Evolutionary conservation across 2,797 vertebrate genomes (phyloP).

Genomic region (Limosa lapponica): DNA sequence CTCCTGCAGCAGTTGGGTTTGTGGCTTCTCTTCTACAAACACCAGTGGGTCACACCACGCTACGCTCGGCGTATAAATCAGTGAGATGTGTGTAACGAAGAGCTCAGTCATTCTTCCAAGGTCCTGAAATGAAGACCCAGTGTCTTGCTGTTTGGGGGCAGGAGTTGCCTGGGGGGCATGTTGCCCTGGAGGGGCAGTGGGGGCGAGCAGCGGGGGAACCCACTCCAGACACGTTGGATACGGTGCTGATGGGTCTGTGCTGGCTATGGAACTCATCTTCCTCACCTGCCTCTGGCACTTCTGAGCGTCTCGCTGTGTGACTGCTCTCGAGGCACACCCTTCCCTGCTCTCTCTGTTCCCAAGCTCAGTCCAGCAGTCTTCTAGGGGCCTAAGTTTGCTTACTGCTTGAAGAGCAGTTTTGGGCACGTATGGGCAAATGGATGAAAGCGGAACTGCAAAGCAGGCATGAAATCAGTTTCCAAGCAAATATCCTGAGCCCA

Average conservation of each 20-base stretch:
- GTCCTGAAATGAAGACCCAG: not conserved
- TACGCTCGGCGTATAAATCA: not conserved
- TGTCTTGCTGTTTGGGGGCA: not conserved
- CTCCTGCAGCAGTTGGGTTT: not conserved
- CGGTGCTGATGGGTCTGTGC: not conserved
- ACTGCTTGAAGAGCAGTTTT: not conserved
- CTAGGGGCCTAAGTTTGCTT: not conserved
- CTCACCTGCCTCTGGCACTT: not conserved
- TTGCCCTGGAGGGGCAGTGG: not conserved
- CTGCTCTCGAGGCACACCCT: not conserved
- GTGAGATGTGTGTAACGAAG: not conserved
- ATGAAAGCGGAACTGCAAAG: not conserved
- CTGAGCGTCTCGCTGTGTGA: not conserved
- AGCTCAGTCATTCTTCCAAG: not conserved
- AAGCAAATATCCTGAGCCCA: not conserved
- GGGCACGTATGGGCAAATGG: not conserved
- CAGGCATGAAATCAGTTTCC: not conserved
- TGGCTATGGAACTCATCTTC: not conserved
- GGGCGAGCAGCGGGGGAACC: not conserved
- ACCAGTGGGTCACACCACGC: not conserved
- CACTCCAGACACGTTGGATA: not conserved
- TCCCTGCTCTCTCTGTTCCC: not conserved
- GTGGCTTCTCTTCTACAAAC: not conserved
- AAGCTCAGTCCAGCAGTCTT: not conserved
- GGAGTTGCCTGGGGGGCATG: fast-evolving